Base-by-base conservation (phyloP, 2,888 invertebrate species). In the Mesorhabditis sp. region DNA sequence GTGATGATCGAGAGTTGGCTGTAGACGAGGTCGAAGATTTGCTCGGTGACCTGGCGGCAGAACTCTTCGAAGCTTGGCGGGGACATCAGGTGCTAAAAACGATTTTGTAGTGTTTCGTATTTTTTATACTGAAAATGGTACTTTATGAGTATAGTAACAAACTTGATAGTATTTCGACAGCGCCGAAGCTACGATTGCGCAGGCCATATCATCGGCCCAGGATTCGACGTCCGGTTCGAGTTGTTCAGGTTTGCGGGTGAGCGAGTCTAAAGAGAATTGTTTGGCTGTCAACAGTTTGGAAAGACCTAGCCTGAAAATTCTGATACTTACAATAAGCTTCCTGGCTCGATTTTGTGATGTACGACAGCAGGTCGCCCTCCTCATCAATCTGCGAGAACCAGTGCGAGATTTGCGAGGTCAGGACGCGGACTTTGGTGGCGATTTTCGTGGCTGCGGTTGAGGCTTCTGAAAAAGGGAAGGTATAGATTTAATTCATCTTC, bases 301-400 rank as follows among this genome's bases (percentile, higher is more conserved):
- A 28, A 28, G 28, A 28, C 28, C 28, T 28, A 28, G 28, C 28
- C 28, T 2, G 28, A 2, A 28, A 28, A 28, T 28, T 28, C 2
- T 28, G 28, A 28, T 28, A 28, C 28, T 28, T 28, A 28, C 28
- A 28, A 28, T 28, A 28, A 28, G 28, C 28, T 28, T 28, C 28
- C 28, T 28, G 28, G 28, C 28, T 2, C 28, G 28, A 28, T 28
- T 28, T 28, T 1, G 28, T 28, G 28, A 50, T 50, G 58, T 13
- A 50, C 7, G 58, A 10, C 58, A 50, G n/a, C 58, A 50, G n/a
- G 58, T 50, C 58, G 58, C 58, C 58, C 7, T 50, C 58, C n/a
- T 50, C 58, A 50, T 50, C 58, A 2, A 50, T 50, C n/a, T 50
- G 58, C 58, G 58, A 50, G 58, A 50, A 50, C 58, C 58, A 50